Evolutionary conservation across 35 echinoderm and acorn worm species (phyloP), one percentile per base, ranked within the genome.

Genomic region (Heliocidaris erythrogramma): DNA sequence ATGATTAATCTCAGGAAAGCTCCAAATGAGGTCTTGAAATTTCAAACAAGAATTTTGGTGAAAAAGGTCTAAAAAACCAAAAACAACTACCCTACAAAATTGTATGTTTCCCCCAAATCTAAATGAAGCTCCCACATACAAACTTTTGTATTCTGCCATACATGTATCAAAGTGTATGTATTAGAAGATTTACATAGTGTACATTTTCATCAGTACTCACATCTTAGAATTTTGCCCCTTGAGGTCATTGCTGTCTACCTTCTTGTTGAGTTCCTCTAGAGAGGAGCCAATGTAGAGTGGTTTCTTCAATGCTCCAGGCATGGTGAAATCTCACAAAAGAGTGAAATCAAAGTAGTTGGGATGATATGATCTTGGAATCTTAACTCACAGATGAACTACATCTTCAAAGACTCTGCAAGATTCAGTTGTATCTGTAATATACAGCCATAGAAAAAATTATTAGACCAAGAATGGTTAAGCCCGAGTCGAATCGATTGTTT

Each of bases 271-370:
- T 30, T 92, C 91, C 48, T 49, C 91, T 7, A 92, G 14, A 14
- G 48, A 52, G 29, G 90, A 92, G 7, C 90, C 49, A n/a, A 92
- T 92, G 49, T 92, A 92, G 49, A 92, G 90, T 3, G 90, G 47
- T 56, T 92, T 92, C 90, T 92, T 92, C 47, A 92, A 30, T 56
- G 30, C 90, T 30, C 90, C 90, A 21, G 90, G 90, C 90, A 92
- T 92, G 42, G 29, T 92, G 90, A 69, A 69, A 18, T 18, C 17
- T 69, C 60, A 69, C 60, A 69, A 5, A 69, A 69, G 60, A 69
- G 24, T 69, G 16, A 14, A 69, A 69, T 69, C 21, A 24, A 24
- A 69, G 2, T 21, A 69, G 24, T 69, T 69, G 2, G 16, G 60
- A 69, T 18, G 17, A 69, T 21, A 17, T 69, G 60, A 27, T 27